A percentile compares a stretch with the other conserved stretches of the same genome.
phyloP scores from a whole-genome alignment of 2,797 vertebrate genomes.

The Phrynocephalus guinanensis region DNA sequence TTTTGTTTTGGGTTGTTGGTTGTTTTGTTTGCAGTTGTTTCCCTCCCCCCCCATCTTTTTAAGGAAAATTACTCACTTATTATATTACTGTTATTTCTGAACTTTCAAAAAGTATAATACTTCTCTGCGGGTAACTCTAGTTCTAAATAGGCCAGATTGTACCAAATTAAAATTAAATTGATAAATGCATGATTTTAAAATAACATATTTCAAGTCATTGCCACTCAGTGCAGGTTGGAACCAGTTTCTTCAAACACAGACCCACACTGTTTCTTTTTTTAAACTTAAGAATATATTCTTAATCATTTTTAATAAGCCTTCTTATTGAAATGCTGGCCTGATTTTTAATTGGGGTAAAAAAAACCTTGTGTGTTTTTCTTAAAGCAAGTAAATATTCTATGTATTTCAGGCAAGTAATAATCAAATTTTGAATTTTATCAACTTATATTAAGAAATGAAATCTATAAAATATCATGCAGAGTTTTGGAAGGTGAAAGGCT shows the following conservation, averaged over 20 bases:
- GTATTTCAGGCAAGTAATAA: background rate
- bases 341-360: background rate
- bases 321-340: background rate
- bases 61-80: background rate
- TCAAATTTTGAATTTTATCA: background rate
- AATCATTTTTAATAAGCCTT: background rate
- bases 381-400: no score
- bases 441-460: background rate
- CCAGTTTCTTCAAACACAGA: background rate
- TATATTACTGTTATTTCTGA: background rate
- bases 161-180: slow-evolving; percentile 1
- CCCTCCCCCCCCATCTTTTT: no score
- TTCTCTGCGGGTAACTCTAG: background rate
- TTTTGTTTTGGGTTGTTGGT: background rate
- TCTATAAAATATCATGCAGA: background rate
- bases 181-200: background rate
- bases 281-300: background rate
- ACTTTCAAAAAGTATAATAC: background rate
- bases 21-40: background rate
- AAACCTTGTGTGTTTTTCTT: background rate
- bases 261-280: no score
- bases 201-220: background rate
- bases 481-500: no score
- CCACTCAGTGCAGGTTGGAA: no score
- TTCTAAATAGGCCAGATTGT: background rate